phyloP scores from a whole-genome alignment of 2,113 vertebrate genomes.

The Copsychus sechellarum region DNA sequence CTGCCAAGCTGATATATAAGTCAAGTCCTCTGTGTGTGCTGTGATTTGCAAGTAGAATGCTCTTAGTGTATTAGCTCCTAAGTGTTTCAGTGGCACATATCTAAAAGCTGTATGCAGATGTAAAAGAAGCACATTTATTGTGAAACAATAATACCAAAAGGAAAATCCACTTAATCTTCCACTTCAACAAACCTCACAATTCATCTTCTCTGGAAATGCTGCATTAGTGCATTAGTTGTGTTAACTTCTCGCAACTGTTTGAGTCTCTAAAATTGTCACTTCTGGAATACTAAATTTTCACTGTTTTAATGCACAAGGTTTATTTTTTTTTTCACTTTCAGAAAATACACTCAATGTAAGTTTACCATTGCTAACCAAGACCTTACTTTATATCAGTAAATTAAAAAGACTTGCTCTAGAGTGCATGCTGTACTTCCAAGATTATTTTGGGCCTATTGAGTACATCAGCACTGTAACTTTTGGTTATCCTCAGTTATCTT shows the following conservation, averaged over 20 bases:
- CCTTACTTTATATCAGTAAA: not conserved
- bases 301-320: not conserved
- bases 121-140: not conserved
- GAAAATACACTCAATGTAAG: not conserved
- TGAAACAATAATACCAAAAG: slow-evolving; percentile 1
- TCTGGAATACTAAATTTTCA: not conserved
- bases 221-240: not conserved
- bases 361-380: not conserved
- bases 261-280: not conserved
- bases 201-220: not conserved
- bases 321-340: not conserved
- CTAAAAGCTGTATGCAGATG: not conserved
- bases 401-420: not conserved
- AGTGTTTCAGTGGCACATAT: not conserved
- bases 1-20: not conserved
- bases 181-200: not conserved
- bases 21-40: not conserved
- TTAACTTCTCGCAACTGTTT: not conserved
- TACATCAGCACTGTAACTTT: not conserved
- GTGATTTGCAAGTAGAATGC: not conserved
- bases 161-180: not conserved
- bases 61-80: not conserved
- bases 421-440: not conserved
- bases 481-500: not conserved
- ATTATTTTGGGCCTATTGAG: not conserved